Percentiles rank a stretch among this genome's conserved stretches.
These are phyloP conservation scores for Drosophila lowei DNA, from an alignment of 1,140 invertebrate genomes.

Conservation along the genomic window DNA sequence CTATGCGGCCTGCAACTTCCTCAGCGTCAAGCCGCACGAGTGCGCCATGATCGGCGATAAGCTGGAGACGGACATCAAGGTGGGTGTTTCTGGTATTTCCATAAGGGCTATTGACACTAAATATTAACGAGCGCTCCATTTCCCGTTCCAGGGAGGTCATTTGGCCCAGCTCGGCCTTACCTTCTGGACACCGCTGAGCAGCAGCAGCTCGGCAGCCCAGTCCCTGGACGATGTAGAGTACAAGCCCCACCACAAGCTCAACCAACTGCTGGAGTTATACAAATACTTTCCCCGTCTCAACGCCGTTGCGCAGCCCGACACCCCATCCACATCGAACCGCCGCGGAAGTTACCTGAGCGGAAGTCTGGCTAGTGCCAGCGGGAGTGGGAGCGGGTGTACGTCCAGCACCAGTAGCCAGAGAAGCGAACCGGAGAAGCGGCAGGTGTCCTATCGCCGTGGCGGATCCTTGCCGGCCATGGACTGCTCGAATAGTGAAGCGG, in stretches of 20 bases:
- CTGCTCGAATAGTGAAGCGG: slow-evolving; percentile 75
- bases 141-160: slow-evolving; percentile 86
- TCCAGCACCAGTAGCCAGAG: slow-evolving; percentile 22
- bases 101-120: neutral
- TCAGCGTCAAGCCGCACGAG: slow-evolving; percentile 88
- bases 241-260: slow-evolving; percentile 66
- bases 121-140: neutral
- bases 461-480: slow-evolving; percentile 75
- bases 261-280: slow-evolving; percentile 73
- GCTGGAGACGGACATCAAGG: slow-evolving; percentile 91
- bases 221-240: slow-evolving; percentile 66
- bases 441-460: slow-evolving; percentile 60
- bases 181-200: slow-evolving; percentile 88
- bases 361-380: slow-evolving; percentile 5
- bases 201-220: slow-evolving; percentile 52
- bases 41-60: slow-evolving; percentile 95
- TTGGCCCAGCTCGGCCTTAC: slow-evolving; percentile 89
- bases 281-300: slow-evolving; percentile 72
- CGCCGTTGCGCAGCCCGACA: slow-evolving; percentile 19
- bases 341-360: slow-evolving; percentile 63
- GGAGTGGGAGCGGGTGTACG: slow-evolving; percentile 5
- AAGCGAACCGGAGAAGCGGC: slow-evolving; percentile 26
- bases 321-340: slow-evolving; percentile 37
- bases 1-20: slow-evolving; percentile 88
- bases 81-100: slow-evolving; percentile 44